These are phyloP conservation scores for Dermochelys coriacea DNA, from an alignment of 2,797 vertebrate genomes.

Conservation along the genomic window DNA sequence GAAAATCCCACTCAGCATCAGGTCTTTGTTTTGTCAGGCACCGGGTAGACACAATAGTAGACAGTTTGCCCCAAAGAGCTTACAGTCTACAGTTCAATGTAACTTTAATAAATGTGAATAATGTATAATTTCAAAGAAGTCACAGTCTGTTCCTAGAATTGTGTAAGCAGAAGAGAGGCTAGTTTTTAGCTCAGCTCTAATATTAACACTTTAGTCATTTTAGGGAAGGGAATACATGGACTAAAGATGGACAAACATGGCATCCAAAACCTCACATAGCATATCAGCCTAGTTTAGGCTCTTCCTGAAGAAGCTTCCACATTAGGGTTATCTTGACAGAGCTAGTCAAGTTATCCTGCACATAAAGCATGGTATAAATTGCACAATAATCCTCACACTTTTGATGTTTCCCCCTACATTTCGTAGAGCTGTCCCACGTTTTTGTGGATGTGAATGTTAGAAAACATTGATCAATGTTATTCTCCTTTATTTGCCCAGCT, in stretches of 20 bases:
- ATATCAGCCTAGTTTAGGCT: background rate
- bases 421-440: background rate
- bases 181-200: background rate
- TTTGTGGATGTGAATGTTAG: background rate
- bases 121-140: background rate
- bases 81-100: background rate
- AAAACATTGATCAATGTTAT: background rate
- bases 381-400: background rate
- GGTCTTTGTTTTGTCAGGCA: background rate
- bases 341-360: background rate
- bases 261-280: background rate
- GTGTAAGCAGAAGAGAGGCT: background rate
- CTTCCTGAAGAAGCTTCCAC: background rate
- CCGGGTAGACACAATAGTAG: background rate
- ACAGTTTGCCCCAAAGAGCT: background rate
- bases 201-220: background rate
- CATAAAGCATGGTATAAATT: background rate
- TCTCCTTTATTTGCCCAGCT: background rate
- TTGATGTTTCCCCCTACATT: background rate
- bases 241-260: background rate
- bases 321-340: background rate
- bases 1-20: background rate
- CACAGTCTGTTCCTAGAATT: rapidly evolving
- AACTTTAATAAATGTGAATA: background rate
- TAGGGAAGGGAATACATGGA: background rate